Base-by-base conservation (phyloP, 2,888 invertebrate genomes). In the Onchidella celtica region DNA sequence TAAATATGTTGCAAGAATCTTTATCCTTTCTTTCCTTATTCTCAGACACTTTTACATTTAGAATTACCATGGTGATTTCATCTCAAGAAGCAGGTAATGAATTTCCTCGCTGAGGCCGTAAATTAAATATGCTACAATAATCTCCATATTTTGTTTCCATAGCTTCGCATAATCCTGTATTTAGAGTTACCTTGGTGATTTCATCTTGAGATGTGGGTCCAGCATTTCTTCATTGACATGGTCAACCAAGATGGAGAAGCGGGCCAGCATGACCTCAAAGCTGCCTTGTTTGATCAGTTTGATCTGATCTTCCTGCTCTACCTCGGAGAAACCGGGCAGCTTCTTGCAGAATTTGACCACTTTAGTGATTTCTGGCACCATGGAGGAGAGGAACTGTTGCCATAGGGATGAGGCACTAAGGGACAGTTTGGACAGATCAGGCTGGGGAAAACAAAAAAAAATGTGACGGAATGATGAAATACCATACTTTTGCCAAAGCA, bases 291-390 rank as follows among this genome's bases (percentile, higher is more conserved):
- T 93, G 78, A 93, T 92, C 80, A 93, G 86, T 27, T 87, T 85
- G n/a, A 93, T 92, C 88, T 93, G 93, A 84, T 93, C 93, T 9
- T 92, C 91, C 78, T 91, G 90, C 11, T 87, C 85, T 89, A 81
- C 69, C 40, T 81, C 76, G n/a, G 59, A 70, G 55, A 77, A 84
- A 91, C 92, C 93, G 70, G 93, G 92, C 69, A 93, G 86, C 76
- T 90, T 88, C 79, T 93, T 93, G 84, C 92, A 92, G 87, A 93
- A 93, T 79, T 89, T 89, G 70, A 93, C 92, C 36, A 92, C 92
- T 38, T 91, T 86, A 24, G 91, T 92, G 63, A 93, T 93, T 80
- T 92, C 92, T 21, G 91, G 92, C 32, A 92, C 92, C 91, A 93
- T 91, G 80, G 88, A 89, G 4, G 85, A 79, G 4, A 92, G 85